Conservation (phyloP, 2,797 vertebrate species). For the Acrocephalus scirpaceus region DNA sequence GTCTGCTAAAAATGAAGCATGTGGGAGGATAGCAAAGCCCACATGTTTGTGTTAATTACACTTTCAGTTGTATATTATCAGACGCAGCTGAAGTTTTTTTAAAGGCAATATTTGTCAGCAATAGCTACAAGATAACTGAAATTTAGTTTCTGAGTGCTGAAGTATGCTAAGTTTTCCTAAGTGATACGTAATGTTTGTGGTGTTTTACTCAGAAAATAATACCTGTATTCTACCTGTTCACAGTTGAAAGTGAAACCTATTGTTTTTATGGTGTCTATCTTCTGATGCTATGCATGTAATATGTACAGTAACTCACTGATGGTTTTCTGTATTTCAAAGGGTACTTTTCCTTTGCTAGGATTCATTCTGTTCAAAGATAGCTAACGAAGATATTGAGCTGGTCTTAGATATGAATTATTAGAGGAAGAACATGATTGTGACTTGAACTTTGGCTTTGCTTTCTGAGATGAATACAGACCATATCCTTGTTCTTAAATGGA, state of each 20-base stretch:
- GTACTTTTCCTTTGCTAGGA: neutral
- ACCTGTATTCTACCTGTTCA: neutral
- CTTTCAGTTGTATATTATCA: neutral
- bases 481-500: neutral
- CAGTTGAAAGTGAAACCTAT: constrained; percentile 11
- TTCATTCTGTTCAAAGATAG: neutral
- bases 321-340: neutral
- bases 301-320: constrained; percentile 30
- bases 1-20: neutral
- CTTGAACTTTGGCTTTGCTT: neutral
- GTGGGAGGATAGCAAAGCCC: neutral
- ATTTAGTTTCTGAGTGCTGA: constrained; percentile 2
- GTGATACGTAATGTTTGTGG: neutral
- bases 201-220: constrained; percentile 30
- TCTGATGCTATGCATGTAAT: constrained; percentile 20
- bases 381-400: neutral
- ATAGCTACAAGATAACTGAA: neutral
- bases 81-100: neutral
- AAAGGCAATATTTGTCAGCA: constrained; percentile 58
- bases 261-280: neutral
- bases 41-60: neutral
- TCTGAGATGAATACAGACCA: neutral
- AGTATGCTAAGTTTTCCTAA: neutral
- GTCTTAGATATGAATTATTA: neutral
- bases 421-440: neutral